Evolutionary conservation across 2,797 vertebrate genomes (phyloP).

Genomic region (Lagodon rhomboides): DNA sequence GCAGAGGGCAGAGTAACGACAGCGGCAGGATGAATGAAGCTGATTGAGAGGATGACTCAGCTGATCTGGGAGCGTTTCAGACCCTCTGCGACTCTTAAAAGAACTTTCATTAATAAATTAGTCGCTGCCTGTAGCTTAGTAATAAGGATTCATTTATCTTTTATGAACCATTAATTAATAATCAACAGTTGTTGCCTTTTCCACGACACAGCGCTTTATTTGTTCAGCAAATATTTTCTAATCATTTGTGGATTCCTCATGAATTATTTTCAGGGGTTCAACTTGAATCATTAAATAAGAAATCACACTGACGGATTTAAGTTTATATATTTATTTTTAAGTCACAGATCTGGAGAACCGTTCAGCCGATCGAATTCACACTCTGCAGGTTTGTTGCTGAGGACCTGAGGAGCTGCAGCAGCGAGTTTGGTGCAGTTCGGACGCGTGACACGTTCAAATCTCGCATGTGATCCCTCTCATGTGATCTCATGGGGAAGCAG

Average conservation of each 20-base stretch:
- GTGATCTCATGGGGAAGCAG: too few species aligned
- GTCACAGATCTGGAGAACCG: too few species aligned
- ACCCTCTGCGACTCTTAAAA: constrained; percentile 4
- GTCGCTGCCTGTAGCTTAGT: constrained; percentile 20
- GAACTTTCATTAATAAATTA: constrained; percentile 45
- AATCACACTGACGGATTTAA: neutral
- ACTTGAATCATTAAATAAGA: neutral
- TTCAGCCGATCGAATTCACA: too few species aligned
- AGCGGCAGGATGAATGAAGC: neutral
- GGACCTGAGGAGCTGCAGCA: too few species aligned
- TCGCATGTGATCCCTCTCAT: too few species aligned
- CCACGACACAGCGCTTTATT: constrained; percentile 4
- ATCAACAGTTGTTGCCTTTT: constrained; percentile 1
- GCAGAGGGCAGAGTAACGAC: neutral
- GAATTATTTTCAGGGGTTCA: neutral
- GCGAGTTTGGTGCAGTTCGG: too few species aligned
- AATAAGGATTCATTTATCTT: constrained; percentile 37
- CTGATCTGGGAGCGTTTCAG: neutral
- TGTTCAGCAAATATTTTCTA: constrained; percentile 12
- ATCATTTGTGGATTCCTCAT: constrained; percentile 8
- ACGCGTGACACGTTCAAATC: too few species aligned
- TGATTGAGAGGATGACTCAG: neutral
- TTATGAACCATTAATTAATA: constrained; percentile 40
- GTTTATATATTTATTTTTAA: too few species aligned
- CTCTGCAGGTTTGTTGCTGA: too few species aligned